Evolutionary conservation across 2,113 vertebrate genomes (phyloP).

Genomic region (Athene cunicularia): DNA sequence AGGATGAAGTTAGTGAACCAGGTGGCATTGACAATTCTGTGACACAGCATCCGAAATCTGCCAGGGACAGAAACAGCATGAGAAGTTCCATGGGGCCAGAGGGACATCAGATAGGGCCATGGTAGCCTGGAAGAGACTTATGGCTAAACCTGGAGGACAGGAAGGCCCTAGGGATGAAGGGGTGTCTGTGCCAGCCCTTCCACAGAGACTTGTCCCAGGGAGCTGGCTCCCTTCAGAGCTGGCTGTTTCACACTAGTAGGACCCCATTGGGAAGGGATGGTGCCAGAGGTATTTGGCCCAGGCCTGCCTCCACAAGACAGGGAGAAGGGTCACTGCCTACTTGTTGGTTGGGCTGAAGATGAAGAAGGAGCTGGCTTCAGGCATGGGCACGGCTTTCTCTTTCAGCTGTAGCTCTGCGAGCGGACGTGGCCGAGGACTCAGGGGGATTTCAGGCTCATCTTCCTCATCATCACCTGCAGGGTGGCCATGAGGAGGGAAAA

Average conservation of each 20-base stretch:
- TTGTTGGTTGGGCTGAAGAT: slow-evolving; percentile 97
- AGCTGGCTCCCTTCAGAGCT: not conserved
- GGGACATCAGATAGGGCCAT: not conserved
- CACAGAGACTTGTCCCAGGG: not conserved
- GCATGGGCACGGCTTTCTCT: slow-evolving; percentile 95
- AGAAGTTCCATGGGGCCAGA: not conserved
- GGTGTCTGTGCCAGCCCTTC: not conserved
- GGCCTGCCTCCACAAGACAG: not conserved
- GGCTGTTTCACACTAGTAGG: not conserved
- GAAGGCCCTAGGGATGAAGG: not conserved
- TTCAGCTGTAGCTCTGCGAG: slow-evolving; percentile 96
- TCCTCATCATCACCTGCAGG: slow-evolving; percentile 92
- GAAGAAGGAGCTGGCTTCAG: slow-evolving; percentile 95
- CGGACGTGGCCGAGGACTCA: slow-evolving; percentile 92
- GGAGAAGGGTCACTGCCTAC: slow-evolving; percentile 69
- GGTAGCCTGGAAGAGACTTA: not conserved
- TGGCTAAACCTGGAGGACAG: not conserved
- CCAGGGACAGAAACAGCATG: not conserved
- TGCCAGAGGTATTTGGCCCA: not conserved
- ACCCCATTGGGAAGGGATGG: not conserved
- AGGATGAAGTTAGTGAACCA: slow-evolving; percentile 99
- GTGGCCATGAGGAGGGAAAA: not conserved
- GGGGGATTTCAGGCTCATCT: slow-evolving; percentile 92
- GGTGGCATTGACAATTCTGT: slow-evolving; percentile 92
- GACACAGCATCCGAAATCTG: slow-evolving; percentile 93